Evolutionary conservation across 2,113 vertebrate genomes (phyloP), one percentile per base, ranked within the genome.

Genomic region (Myxocyprinus asiaticus): DNA sequence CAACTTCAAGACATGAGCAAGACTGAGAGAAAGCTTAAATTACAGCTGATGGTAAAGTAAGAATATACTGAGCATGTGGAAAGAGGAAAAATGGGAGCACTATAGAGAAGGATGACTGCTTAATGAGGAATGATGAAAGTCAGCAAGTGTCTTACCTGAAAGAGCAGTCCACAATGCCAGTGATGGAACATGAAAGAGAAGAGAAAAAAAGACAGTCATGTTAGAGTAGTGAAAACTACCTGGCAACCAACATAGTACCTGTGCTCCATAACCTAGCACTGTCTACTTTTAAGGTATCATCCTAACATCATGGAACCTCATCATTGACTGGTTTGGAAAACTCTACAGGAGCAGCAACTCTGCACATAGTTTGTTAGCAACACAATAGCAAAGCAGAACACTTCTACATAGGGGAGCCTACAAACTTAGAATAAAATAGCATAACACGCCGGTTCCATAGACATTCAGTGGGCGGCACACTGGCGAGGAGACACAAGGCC

Each of bases 61-160:
- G 17, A 51, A 50, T 58, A 33, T n/a, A 80, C 12, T 12, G 50
- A 48, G 58, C 53, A 79, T 42, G 42, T 58, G 68, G 17, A 42
- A 33, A 76, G 71, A 71, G 10, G 69, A 67, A 14, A 63, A 44
- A 65, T 55, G 10, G 4, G n/a, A 78, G 56, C 6, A 17, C 48
- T n/a, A 17, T 6, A 66, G 59, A 62, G 45, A 51, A 6, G 67
- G 53, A 63, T 63, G 44, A 73, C 33, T 9, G 59, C 63, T 84
- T 69, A 83, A 63, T 79, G 77, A 43, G 55, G 17, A 58, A 63
- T 79, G 79, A 87, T 83, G 76, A 77, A 84, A 83, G 79, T 75
- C 71, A 82, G 66, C 7, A 47, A 73, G 59, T 48, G 72, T 81
- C 87, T 88, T 88, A 88, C 87, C 87, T 88, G 85, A 80, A 43